Evolutionary conservation across 37 sponge, comb jelly and placozoan genomes (phyloP).

Genomic region (Geodia barretti): DNA sequence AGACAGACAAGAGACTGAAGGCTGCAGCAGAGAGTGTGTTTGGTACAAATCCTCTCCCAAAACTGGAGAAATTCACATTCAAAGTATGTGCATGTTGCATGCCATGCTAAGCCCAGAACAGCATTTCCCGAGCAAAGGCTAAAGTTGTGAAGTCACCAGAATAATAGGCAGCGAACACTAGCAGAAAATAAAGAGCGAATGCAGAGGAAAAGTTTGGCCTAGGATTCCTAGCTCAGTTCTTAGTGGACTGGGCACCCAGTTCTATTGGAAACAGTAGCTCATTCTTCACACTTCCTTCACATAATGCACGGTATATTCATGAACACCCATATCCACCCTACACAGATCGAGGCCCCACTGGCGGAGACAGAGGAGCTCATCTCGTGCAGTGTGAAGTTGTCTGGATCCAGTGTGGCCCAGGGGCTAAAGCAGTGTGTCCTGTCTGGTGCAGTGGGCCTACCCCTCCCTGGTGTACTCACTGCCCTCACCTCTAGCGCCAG

Average conservation of each 20-base stretch:
- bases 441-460: neutral
- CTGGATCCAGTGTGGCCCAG: slow-evolving; percentile 17
- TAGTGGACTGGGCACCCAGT: too few species aligned
- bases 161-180: too few species aligned
- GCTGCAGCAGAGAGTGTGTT: slow-evolving; percentile 22
- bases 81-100: slow-evolving; percentile 3
- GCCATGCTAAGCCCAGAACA: too few species aligned
- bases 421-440: slow-evolving; percentile 4
- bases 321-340: too few species aligned
- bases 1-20: neutral
- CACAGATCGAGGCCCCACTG: neutral
- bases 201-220: too few species aligned
- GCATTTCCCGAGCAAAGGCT: too few species aligned
- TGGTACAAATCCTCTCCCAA: slow-evolving; percentile 46
- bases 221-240: too few species aligned
- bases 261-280: too few species aligned
- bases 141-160: too few species aligned
- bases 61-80: slow-evolving; percentile 37
- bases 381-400: slow-evolving; percentile 5
- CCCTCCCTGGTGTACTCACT: slow-evolving; percentile 3
- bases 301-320: too few species aligned
- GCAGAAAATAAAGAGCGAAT: too few species aligned
- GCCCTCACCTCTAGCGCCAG: neutral
- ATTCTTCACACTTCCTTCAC: too few species aligned
- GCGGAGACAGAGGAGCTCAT: neutral